These are phyloP conservation scores for Escarpia spicata DNA, from an alignment of 2,888 invertebrate genomes.

Conservation along the genomic window DNA sequence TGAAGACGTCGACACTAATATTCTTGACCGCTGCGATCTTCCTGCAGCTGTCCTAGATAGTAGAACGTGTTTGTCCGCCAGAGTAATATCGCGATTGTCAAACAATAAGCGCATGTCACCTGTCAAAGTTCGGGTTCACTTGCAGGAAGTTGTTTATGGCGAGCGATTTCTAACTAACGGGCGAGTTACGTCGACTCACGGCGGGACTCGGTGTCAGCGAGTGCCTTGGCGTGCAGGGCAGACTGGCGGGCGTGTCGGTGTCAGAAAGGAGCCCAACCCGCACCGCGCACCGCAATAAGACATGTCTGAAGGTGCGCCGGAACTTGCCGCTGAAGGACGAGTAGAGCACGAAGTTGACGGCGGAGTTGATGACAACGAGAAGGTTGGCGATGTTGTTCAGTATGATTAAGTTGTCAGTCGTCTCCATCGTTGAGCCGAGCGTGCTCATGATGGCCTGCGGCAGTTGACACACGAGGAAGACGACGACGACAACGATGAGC, in stretches of 20 bases:
- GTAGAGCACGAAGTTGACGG: slow-evolving; percentile 81
- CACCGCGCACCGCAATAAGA: slow-evolving; percentile 37
- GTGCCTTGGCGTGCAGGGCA: neutral
- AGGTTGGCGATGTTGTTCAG: slow-evolving; percentile 80
- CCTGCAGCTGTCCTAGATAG: neutral
- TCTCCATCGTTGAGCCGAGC: neutral
- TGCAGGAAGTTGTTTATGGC: neutral
- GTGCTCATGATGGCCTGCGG: slow-evolving; percentile 72
- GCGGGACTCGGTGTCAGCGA: neutral
- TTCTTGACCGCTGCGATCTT: neutral
- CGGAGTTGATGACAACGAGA: slow-evolving; percentile 77
- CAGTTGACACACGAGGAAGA: slow-evolving; percentile 79
- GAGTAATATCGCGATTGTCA: neutral
- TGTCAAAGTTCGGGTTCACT: neutral
- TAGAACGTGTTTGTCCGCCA: neutral
- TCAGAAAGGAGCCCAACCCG: neutral
- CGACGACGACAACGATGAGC: slow-evolving; percentile 79
- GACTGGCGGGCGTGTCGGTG: neutral
- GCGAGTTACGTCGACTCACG: neutral
- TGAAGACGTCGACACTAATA: neutral
- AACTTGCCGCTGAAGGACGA: slow-evolving; percentile 73
- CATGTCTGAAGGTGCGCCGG: slow-evolving; percentile 40
- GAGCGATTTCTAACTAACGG: neutral
- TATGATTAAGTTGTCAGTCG: slow-evolving; percentile 56
- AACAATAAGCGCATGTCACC: neutral